Percentiles rank a stretch among this genome's conserved stretches.
phyloP scores from a whole-genome alignment of 1,140 invertebrate species.

The Neodiprion virginianus region DNA sequence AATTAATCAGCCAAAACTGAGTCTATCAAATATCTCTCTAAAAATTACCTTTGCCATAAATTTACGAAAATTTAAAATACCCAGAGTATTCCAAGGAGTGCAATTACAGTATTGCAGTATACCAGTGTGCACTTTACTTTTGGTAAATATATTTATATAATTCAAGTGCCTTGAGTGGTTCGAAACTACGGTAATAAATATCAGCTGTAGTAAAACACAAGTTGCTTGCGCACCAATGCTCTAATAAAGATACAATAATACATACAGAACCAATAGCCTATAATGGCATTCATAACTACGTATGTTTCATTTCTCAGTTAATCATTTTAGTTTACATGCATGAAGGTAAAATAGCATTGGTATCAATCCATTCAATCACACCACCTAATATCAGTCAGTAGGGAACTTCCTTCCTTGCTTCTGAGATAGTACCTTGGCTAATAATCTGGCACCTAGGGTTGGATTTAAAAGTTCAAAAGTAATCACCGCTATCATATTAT shows the following conservation, averaged over 20 bases:
- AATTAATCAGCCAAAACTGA: background rate
- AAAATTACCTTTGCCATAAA: background rate
- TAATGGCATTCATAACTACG: constrained; percentile 4
- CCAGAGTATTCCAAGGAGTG: background rate
- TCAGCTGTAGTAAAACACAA: constrained; percentile 29
- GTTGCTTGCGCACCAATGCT: constrained; percentile 14
- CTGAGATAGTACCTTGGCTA: no score
- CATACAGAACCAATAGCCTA: constrained; percentile 2
- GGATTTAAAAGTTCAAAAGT: background rate
- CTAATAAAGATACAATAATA: constrained; percentile 9
- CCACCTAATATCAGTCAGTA: background rate
- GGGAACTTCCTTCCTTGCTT: no score
- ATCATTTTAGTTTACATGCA: background rate
- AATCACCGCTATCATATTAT: background rate
- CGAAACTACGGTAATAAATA: constrained; percentile 44
- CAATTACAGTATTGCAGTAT: constrained; percentile 17
- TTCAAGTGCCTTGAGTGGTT: constrained; percentile 44
- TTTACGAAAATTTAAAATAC: background rate
- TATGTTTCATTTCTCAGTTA: constrained; percentile 7
- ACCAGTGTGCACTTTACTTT: constrained; percentile 28
- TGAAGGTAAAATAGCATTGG: background rate
- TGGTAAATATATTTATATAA: constrained; percentile 49
- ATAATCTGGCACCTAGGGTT: background rate
- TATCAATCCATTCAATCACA: background rate
- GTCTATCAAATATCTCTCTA: background rate